Percentiles rank a stretch among this genome's conserved stretches.
phyloP scores from a whole-genome alignment of 1,140 invertebrate genomes.

The Nautilus pompilius region DNA sequence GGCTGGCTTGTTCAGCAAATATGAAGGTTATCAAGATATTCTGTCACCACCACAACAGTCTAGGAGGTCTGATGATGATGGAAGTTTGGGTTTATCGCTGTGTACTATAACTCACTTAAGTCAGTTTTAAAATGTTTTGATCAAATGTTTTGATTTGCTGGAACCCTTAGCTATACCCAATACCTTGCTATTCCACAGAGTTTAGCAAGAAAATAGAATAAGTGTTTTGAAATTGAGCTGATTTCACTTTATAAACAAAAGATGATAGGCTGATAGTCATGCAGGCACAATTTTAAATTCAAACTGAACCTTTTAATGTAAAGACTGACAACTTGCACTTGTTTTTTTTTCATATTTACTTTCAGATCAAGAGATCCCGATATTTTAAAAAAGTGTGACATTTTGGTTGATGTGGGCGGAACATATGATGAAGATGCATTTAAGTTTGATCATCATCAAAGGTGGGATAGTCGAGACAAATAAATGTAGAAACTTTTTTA shows the following conservation, averaged over 20 bases:
- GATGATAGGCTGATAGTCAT: neutral
- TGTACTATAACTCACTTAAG: too few species aligned
- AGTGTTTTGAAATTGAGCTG: neutral
- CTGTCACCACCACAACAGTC: too few species aligned
- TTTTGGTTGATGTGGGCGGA: constrained; percentile 95
- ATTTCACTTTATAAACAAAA: neutral
- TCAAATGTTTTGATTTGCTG: too few species aligned
- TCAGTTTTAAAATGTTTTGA: too few species aligned
- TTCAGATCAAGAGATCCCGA: constrained; percentile 63
- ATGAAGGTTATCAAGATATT: too few species aligned
- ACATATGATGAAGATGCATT: constrained; percentile 74
- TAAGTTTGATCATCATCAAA: constrained; percentile 95
- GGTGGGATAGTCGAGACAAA: constrained; percentile 34
- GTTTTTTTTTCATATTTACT: neutral
- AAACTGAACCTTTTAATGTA: neutral
- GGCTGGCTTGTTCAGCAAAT: too few species aligned
- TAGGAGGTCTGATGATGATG: too few species aligned
- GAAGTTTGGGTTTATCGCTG: too few species aligned
- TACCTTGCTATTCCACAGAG: too few species aligned
- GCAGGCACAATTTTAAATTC: neutral
- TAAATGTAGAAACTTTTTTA: neutral
- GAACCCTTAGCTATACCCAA: too few species aligned
- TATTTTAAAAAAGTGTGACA: constrained; percentile 79
- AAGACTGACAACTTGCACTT: neutral
- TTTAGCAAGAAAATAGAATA: neutral